Conservation (phyloP, 1,140 invertebrate species). For the Diorhabda elongata region DNA sequence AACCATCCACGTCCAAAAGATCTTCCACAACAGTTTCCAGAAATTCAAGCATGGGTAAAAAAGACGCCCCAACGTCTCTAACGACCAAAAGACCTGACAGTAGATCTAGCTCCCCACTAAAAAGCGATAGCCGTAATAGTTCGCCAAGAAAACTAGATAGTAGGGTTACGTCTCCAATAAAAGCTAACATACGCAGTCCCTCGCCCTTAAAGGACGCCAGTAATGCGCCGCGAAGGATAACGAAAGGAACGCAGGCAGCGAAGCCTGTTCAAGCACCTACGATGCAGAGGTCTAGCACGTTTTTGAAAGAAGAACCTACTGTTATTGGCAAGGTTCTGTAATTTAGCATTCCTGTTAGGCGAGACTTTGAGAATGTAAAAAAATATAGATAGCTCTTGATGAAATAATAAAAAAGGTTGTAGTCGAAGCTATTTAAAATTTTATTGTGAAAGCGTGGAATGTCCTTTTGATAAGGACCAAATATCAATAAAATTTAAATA, state of each 20-base stretch:
- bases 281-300: conserved; percentile 63
- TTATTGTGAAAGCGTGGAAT: too few species aligned
- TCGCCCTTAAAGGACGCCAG: conserved; percentile 31
- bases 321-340: conserved; percentile 38
- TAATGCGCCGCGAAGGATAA: conserved; percentile 24
- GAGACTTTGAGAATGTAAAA: not conserved
- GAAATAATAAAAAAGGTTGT: too few species aligned
- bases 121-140: conserved; percentile 32
- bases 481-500: too few species aligned
- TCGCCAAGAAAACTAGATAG: conserved; percentile 38
- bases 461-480: too few species aligned
- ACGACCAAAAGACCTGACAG: conserved; percentile 27
- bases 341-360: conserved; percentile 14
- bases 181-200: conserved; percentile 29
- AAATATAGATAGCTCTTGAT: too few species aligned
- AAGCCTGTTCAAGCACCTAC: conserved; percentile 30
- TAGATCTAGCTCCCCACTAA: conserved; percentile 34
- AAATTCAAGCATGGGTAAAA: conserved; percentile 29
- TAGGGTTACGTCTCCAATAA: conserved; percentile 36
- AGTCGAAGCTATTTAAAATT: too few species aligned
- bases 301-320: conserved; percentile 63
- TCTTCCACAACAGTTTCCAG: conserved; percentile 24
- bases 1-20: conserved; percentile 16
- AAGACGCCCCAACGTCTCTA: conserved; percentile 20
- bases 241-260: not conserved